Base-by-base conservation (phyloP, 2,888 invertebrate species). In the Neoitamus cyanurus region DNA sequence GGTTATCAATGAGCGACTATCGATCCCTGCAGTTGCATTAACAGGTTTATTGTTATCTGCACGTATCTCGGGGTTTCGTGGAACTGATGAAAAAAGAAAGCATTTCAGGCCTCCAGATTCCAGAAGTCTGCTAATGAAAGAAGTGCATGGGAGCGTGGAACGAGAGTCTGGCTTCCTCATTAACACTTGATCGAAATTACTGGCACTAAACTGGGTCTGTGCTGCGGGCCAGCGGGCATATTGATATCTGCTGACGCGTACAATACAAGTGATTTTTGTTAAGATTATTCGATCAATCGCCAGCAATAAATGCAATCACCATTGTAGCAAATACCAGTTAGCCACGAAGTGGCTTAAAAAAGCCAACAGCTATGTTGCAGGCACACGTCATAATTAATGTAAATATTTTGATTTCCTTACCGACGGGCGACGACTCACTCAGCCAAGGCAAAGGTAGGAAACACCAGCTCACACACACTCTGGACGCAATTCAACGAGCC, bases 351-450 rank as follows among this genome's bases (percentile, higher is more conserved):
- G n/a, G 42, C n/a, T 15, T 4, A 42, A 42, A 42, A 42, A 4
- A n/a, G 36, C 3, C 42, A 13, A 42, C 58, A 58, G 20, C 58
- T 20, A 58, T 58, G 20, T 58, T 58, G 31, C 20, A 37, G 28
- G 11, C 36, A 42, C 31, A 80, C 80, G 80, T 80, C 80, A 80
- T 36, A 80, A 58, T 58, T 80, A 80, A 80, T 80, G 80, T 80
- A 80, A 80, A 80, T 80, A 80, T 80, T 80, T 80, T 80, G 80
- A 80, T 80, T 31, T 80, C 20, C 30, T 70, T 31, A 70, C 31
- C 70, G 31, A 15, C 70, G 5, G 42, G n/a, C 42, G n/a, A n/a
- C n/a, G n/a, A n/a, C n/a, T n/a, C n/a, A n/a, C 30, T n/a, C 31
- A 30, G 70, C 25, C n/a, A 34, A 42, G 20, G 58, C 20, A 58